A percentile compares a stretch with the other conserved stretches of the same genome.
These are phyloP conservation scores for Aselliscus stoliczkanus DNA, from an alignment of 2,797 vertebrate species.

Conservation along the genomic window DNA sequence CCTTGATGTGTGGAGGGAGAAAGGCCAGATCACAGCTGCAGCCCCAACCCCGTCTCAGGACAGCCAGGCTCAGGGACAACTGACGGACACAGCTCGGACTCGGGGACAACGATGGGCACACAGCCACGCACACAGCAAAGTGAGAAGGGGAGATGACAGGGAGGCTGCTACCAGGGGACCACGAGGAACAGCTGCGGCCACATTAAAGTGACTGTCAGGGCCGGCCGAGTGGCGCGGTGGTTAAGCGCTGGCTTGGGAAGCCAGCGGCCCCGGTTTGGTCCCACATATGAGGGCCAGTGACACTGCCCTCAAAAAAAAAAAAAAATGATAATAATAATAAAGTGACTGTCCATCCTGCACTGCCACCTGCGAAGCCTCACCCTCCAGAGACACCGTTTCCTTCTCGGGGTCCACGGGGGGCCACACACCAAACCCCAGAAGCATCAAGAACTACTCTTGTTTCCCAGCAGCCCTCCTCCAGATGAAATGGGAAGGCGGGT, in stretches of 20 bases:
- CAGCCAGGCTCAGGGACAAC: background rate
- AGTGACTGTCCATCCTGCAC: background rate
- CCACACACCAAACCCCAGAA: background rate
- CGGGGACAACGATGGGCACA: background rate
- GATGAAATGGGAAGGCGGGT: background rate
- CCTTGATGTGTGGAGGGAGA: background rate
- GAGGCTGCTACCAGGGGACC: background rate
- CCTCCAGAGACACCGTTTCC: background rate
- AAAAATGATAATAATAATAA: too few relatives aligned
- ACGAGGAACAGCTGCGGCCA: background rate
- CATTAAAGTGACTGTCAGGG: too few relatives aligned
- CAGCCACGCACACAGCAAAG: too few relatives aligned
- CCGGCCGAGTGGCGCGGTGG: too few relatives aligned
- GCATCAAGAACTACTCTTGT: background rate
- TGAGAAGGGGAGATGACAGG: too few relatives aligned
- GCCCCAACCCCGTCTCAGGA: background rate
- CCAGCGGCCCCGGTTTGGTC: too few relatives aligned
- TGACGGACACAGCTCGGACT: too few relatives aligned
- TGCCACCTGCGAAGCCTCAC: background rate
- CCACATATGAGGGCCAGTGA: too few relatives aligned
- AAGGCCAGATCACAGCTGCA: background rate
- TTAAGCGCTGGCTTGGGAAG: too few relatives aligned
- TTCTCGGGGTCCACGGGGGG: fast-evolving
- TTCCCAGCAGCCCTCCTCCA: background rate
- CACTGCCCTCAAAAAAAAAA: too few relatives aligned